phyloP scores from a whole-genome alignment of 2,113 vertebrate genomes.

The Spilogale gracilis region DNA sequence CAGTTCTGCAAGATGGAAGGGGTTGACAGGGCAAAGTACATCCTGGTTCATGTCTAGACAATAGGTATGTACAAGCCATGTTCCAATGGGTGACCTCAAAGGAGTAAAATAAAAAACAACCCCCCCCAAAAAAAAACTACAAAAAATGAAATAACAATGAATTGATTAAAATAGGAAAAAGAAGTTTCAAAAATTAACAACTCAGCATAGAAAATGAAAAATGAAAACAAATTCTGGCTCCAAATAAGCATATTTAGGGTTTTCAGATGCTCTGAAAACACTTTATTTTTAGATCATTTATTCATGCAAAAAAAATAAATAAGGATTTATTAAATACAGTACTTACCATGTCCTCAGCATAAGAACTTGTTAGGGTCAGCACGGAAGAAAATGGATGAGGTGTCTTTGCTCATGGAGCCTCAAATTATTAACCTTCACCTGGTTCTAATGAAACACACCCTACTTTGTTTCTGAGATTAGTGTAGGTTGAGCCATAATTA shows the following conservation, averaged over 20 bases:
- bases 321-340: background rate
- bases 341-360: background rate
- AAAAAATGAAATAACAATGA: background rate
- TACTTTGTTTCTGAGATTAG: background rate
- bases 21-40: background rate
- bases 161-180: constrained; percentile 31
- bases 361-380: background rate
- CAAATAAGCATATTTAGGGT: background rate
- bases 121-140: background rate
- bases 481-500: background rate
- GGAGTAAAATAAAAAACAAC: background rate
- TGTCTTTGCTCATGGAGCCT: background rate
- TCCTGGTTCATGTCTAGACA: constrained; percentile 48
- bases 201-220: background rate
- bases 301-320: background rate
- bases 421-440: background rate
- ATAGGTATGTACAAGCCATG: background rate
- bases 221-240: background rate
- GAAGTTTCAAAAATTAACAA: background rate
- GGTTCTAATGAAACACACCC: background rate
- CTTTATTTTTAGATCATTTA: background rate
- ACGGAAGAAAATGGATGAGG: background rate
- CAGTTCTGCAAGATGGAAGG: constrained; percentile 62
- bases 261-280: background rate
- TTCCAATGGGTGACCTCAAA: background rate